Percentiles rank a stretch among this genome's conserved stretches.
Conservation (phyloP, 23 tunicate species). For the Diplosoma virens region DNA sequence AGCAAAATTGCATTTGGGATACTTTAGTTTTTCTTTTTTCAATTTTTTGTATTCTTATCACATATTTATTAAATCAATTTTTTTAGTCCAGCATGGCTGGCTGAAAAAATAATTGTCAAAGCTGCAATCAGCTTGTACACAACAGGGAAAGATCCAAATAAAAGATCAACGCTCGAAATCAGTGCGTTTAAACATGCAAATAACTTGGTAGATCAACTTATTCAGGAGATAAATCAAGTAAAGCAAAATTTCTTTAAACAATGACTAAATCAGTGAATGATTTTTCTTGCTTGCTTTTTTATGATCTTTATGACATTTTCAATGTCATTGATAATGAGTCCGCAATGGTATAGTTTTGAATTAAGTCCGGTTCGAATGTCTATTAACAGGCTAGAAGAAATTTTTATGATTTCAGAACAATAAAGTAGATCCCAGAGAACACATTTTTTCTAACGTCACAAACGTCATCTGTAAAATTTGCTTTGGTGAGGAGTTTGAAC, state of each 20-base stretch:
- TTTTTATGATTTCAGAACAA: neutral
- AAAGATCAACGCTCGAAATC: neutral
- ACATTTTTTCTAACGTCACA: neutral
- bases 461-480: slow-evolving; percentile 22
- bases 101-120: neutral
- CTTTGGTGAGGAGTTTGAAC: slow-evolving; percentile 13
- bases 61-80: no score
- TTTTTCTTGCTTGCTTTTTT: no score
- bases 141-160: slow-evolving; percentile 16
- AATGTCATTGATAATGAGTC: no score
- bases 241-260: neutral
- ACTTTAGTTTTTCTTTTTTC: no score
- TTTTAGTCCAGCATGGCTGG: neutral
- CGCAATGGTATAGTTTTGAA: no score
- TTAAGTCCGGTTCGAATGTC: no score
- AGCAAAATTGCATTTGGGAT: no score
- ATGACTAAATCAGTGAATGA: no score
- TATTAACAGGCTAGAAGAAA: no score
- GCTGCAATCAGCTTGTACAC: slow-evolving; percentile 5
- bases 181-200: neutral
- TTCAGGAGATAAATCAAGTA: neutral
- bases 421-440: neutral
- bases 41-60: no score
- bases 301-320: no score
- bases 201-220: neutral